Percentiles rank a stretch among this genome's conserved stretches.
These are phyloP conservation scores for Belgica antarctica DNA, from an alignment of 2,888 invertebrate genomes.

Conservation along the genomic window DNA sequence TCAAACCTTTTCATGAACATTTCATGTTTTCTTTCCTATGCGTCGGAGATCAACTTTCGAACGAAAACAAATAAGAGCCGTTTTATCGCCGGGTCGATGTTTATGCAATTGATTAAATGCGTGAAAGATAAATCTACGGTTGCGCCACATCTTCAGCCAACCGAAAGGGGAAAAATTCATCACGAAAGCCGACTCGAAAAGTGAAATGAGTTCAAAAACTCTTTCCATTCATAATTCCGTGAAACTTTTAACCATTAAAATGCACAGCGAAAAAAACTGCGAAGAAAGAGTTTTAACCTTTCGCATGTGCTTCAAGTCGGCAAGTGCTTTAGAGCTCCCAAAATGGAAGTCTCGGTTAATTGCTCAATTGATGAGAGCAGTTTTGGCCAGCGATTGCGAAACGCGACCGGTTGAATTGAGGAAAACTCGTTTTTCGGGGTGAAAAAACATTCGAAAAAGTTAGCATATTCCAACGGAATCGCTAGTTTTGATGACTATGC, in stretches of 20 bases:
- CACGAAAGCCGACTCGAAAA: not conserved
- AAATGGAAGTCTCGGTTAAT: conserved; percentile 40
- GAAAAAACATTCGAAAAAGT: too few relatives aligned
- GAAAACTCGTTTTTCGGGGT: not conserved
- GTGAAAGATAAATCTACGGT: not conserved
- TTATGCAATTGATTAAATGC: conserved; percentile 4
- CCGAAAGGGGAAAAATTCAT: not conserved
- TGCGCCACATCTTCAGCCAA: too few relatives aligned
- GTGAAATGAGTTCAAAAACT: conserved; percentile 4
- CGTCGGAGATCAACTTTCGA: not conserved
- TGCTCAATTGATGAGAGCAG: conserved; percentile 41
- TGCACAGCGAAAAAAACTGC: conserved; percentile 20
- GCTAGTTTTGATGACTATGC: too few relatives aligned
- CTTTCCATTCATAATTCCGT: not conserved
- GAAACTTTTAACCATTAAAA: conserved; percentile 1
- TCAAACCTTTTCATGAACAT: not conserved
- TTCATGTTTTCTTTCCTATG: not conserved
- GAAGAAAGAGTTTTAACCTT: conserved; percentile 17
- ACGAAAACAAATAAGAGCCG: not conserved
- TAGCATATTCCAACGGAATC: too few relatives aligned
- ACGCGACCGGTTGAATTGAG: not conserved
- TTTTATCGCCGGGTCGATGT: not conserved
- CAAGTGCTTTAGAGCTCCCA: conserved; percentile 33
- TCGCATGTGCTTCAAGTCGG: conserved; percentile 20
- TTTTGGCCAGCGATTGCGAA: not conserved